Percentiles rank a stretch among this genome's conserved stretches.
Evolutionary conservation across 2,888 invertebrate genomes (phyloP).

Genomic region (Pandemis heparana): DNA sequence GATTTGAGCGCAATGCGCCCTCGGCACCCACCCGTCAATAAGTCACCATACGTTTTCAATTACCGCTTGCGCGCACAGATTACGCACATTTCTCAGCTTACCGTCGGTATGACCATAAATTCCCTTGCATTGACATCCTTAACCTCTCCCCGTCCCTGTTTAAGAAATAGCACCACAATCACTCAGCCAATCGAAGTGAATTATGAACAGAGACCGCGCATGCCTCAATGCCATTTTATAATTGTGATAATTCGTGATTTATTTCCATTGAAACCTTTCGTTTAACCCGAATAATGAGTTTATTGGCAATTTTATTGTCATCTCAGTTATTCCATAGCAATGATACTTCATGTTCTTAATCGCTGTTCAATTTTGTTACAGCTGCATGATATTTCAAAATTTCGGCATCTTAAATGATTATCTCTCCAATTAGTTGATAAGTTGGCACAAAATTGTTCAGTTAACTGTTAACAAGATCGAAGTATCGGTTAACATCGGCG

Average conservation of each 20-base stretch:
- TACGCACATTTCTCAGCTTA: slow-evolving; percentile 42
- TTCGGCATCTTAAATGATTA: background rate
- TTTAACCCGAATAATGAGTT: slow-evolving; percentile 17
- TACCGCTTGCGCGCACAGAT: slow-evolving; percentile 35
- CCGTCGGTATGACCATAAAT: slow-evolving; percentile 39
- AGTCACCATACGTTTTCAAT: slow-evolving; percentile 42
- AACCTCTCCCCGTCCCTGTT: slow-evolving; percentile 40
- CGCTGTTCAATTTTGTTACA: background rate
- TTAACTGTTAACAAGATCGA: slow-evolving; percentile 32
- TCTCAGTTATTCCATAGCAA: background rate
- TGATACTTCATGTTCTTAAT: background rate
- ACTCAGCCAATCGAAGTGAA: slow-evolving; percentile 42
- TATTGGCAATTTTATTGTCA: background rate
- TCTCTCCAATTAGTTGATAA: slow-evolving; percentile 9
- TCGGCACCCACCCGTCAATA: slow-evolving; percentile 39
- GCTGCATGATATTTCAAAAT: background rate
- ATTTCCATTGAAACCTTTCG: slow-evolving; percentile 23
- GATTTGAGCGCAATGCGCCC: slow-evolving; percentile 20
- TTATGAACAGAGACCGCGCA: slow-evolving; percentile 37
- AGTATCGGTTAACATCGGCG: slow-evolving; percentile 22
- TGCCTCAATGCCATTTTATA: slow-evolving; percentile 37
- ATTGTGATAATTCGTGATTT: slow-evolving; percentile 41
- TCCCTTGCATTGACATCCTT: slow-evolving; percentile 40
- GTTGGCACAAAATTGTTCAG: slow-evolving; percentile 16
- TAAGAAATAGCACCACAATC: slow-evolving; percentile 42